Evolutionary conservation across 2,797 vertebrate species (phyloP).

Genomic region (Microctenopoma stevenorrisi): DNA sequence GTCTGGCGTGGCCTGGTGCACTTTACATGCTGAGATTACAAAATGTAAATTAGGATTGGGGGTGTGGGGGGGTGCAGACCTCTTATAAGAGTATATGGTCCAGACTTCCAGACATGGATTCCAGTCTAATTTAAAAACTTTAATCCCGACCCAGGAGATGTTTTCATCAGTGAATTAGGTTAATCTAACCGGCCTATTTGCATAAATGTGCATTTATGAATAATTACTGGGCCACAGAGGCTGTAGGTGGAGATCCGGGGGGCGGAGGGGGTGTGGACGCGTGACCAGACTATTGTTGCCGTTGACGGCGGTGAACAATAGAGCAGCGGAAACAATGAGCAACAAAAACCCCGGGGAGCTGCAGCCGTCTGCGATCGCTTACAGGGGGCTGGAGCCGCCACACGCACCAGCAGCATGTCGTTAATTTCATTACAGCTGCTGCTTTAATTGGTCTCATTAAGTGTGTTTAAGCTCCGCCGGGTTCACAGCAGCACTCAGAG

Average conservation of each 20-base stretch:
- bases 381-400: slow-evolving; percentile 39
- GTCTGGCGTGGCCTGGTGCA: slow-evolving; percentile 67
- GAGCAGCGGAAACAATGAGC: slow-evolving; percentile 74
- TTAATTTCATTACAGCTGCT: slow-evolving; percentile 3
- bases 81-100: slow-evolving; percentile 57
- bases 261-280: slow-evolving; percentile 44
- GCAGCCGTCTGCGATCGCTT: slow-evolving; percentile 75
- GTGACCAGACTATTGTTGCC: slow-evolving; percentile 80
- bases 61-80: background rate
- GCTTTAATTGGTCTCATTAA: slow-evolving; percentile 32
- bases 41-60: slow-evolving; percentile 58
- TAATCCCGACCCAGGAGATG: slow-evolving; percentile 81
- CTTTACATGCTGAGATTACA: slow-evolving; percentile 72
- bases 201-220: slow-evolving; percentile 87
- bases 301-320: slow-evolving; percentile 75
- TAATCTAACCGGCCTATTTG: slow-evolving; percentile 82
- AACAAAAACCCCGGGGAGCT: slow-evolving; percentile 51
- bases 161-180: slow-evolving; percentile 84
- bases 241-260: slow-evolving; percentile 17
- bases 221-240: slow-evolving; percentile 81
- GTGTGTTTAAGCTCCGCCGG: too few species aligned
- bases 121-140: slow-evolving; percentile 79
- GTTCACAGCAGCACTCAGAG: too few species aligned
- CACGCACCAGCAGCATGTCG: background rate
- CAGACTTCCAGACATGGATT: slow-evolving; percentile 76